A percentile compares a stretch with the other conserved stretches of the same genome.
phyloP scores from a whole-genome alignment of 2,888 invertebrate genomes.

The Falcaria lacertinaria region DNA sequence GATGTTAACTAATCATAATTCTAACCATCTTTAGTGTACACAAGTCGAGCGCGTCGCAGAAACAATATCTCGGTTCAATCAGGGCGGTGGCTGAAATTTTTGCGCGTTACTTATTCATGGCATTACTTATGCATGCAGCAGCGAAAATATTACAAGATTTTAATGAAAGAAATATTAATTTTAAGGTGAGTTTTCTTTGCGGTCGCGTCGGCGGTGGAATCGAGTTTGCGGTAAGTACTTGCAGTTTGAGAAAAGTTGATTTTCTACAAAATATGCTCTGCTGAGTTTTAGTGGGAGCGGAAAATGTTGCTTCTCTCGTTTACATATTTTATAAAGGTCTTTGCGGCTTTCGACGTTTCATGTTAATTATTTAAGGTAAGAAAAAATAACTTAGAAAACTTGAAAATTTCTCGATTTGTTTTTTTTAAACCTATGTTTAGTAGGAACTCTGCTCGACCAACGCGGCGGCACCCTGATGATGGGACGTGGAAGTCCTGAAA shows the following conservation, averaged over 20 bases:
- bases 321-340: neutral
- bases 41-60: neutral
- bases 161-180: slow-evolving; percentile 81
- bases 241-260: slow-evolving; percentile 11
- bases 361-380: no score
- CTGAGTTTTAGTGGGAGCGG: slow-evolving; percentile 30
- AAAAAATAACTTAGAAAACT: no score
- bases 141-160: slow-evolving; percentile 80
- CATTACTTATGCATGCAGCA: slow-evolving; percentile 81
- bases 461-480: no score
- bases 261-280: slow-evolving; percentile 32
- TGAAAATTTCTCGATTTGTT: no score
- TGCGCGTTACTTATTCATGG: slow-evolving; percentile 74
- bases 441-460: no score
- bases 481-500: no score
- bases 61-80: slow-evolving; percentile 36
- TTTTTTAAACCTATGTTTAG: no score
- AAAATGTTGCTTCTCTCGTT: neutral
- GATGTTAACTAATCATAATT: slow-evolving; percentile 20
- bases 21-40: slow-evolving; percentile 7
- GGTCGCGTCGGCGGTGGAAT: slow-evolving; percentile 56
- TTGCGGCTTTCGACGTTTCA: neutral
- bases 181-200: slow-evolving; percentile 76
- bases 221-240: slow-evolving; percentile 44
- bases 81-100: slow-evolving; percentile 49